Conservation (phyloP, 2,888 invertebrate species). For the Scaptomyza cyrtandrae region DNA sequence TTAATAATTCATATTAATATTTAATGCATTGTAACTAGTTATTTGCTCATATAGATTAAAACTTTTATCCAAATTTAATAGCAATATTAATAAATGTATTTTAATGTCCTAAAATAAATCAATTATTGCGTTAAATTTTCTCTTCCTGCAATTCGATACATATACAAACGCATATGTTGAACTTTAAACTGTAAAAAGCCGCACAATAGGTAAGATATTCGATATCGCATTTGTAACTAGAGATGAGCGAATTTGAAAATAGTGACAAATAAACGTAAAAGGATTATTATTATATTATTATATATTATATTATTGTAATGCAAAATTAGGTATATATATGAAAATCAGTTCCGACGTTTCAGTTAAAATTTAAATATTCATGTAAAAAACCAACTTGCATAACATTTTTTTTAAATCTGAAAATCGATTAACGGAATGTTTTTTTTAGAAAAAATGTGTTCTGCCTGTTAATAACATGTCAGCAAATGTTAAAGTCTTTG, state of each 20-base stretch:
- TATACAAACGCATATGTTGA: not conserved
- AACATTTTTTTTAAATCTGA: not conserved
- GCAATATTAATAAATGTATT: slow-evolving; percentile 64
- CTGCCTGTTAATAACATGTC: not conserved
- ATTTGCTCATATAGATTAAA: slow-evolving; percentile 42
- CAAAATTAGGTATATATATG: not conserved
- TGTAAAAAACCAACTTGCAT: not conserved
- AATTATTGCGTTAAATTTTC: not conserved
- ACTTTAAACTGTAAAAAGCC: not conserved
- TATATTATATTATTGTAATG: too few relatives aligned
- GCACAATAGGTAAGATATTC: not conserved
- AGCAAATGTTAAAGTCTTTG: slow-evolving; percentile 1
- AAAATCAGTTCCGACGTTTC: not conserved
- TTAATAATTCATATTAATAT: slow-evolving; percentile 30
- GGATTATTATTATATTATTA: too few relatives aligned
- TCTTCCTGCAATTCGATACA: not conserved
- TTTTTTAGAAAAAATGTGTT: too few relatives aligned
- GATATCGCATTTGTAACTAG: not conserved
- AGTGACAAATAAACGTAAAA: not conserved
- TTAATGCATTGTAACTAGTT: slow-evolving; percentile 21
- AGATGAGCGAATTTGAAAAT: not conserved
- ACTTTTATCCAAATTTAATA: slow-evolving; percentile 20
- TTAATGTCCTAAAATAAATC: slow-evolving; percentile 38
- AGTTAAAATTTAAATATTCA: not conserved
- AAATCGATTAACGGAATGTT: not conserved